Conservation (phyloP, 2,888 invertebrate species). For the Oscheius myriophilus region DNA sequence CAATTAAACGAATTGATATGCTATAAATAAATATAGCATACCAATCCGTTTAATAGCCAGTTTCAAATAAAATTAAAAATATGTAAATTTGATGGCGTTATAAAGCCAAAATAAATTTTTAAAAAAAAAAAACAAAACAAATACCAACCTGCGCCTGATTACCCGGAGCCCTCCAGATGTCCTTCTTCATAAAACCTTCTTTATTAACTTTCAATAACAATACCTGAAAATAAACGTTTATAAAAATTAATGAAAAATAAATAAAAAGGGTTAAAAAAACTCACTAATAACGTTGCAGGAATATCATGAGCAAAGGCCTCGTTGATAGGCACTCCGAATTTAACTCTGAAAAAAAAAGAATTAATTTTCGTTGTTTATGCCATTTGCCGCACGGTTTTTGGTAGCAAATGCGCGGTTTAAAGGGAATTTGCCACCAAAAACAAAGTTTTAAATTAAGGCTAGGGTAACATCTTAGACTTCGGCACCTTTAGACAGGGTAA, state of each 20-base stretch:
- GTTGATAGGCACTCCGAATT: constrained; percentile 70
- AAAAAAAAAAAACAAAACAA: constrained; percentile 9
- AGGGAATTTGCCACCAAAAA: no score
- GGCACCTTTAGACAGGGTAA: no score
- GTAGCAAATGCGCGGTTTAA: no score
- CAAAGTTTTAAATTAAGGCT: no score
- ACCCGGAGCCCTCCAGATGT: constrained; percentile 93
- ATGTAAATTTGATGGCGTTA: not conserved
- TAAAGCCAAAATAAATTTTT: not conserved
- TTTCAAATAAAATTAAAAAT: no score
- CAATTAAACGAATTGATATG: no score
- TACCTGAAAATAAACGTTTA: constrained; percentile 76
- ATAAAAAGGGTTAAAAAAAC: constrained; percentile 29
- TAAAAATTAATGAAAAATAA: not conserved
- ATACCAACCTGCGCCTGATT: constrained; percentile 78
- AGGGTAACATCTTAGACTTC: no score
- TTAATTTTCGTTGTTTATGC: not conserved
- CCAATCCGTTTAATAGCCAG: no score
- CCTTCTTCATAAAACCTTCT: constrained; percentile 89
- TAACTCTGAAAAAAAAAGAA: constrained; percentile 59
- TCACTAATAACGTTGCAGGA: constrained; percentile 70
- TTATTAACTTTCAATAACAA: constrained; percentile 85
- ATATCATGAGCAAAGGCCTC: constrained; percentile 71
- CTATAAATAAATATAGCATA: no score
- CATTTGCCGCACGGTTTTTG: not conserved